A percentile compares a stretch with the other conserved stretches of the same genome.
Evolutionary conservation across 2,797 vertebrate species (phyloP).

Genomic region (Pseudochaenichthys georgianus): DNA sequence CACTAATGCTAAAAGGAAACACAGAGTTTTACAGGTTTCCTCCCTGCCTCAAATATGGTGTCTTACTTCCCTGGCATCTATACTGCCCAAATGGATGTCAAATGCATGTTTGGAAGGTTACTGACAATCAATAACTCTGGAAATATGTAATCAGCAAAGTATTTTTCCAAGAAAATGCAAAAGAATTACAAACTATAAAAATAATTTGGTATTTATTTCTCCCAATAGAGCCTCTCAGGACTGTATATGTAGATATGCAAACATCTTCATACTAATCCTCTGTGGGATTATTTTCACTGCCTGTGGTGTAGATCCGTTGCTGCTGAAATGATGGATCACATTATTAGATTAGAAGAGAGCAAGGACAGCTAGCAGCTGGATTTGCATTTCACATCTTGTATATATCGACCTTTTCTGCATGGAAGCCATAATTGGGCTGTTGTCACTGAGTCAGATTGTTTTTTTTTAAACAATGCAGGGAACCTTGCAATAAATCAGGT

Average conservation of each 20-base stretch:
- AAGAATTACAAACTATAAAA: neutral
- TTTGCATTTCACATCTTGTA: slow-evolving; percentile 80
- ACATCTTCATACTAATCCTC: slow-evolving; percentile 66
- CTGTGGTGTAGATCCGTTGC: slow-evolving; percentile 52
- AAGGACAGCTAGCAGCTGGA: slow-evolving; percentile 63
- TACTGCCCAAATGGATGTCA: slow-evolving; percentile 38
- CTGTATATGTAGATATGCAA: slow-evolving; percentile 61
- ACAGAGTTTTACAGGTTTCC: slow-evolving; percentile 20
- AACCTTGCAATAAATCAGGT: slow-evolving; percentile 77
- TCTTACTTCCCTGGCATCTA: neutral
- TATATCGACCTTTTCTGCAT: slow-evolving; percentile 70
- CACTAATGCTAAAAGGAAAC: slow-evolving; percentile 45
- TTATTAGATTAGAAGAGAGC: slow-evolving; percentile 77
- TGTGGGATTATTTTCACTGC: slow-evolving; percentile 59
- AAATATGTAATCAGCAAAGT: neutral
- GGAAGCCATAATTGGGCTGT: slow-evolving; percentile 76
- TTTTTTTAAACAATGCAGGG: slow-evolving; percentile 65
- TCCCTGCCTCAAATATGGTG: neutral
- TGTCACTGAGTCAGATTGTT: slow-evolving; percentile 70
- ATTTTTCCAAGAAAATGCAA: neutral
- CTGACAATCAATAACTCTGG: slow-evolving; percentile 6
- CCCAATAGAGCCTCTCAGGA: slow-evolving; percentile 27
- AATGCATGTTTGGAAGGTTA: slow-evolving; percentile 29
- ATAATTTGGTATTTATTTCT: neutral
- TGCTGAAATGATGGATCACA: slow-evolving; percentile 80